Base-by-base conservation (phyloP, 2,797 vertebrate species). In the Lindbergichthys nudifrons region DNA sequence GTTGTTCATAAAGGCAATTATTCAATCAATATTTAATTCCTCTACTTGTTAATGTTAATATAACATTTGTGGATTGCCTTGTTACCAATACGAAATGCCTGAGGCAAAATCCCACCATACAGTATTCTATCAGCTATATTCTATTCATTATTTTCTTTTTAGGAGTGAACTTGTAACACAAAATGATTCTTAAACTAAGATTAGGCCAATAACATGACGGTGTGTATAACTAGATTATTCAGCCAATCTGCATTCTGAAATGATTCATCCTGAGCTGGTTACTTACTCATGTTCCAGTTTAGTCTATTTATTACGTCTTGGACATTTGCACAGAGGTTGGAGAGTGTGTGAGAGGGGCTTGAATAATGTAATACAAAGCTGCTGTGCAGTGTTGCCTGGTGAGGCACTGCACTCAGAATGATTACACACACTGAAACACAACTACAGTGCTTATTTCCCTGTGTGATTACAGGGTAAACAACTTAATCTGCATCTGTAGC, bases 371-470 rank as follows among this genome's bases (percentile, higher is more conserved):
- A 82, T 70, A 61, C 64, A 59, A 52, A 86, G 80, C 70, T 72
- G 80, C 79, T 77, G 77, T 58, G 75, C 50, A 69, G 66, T 41
- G 77, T 79, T 75, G 70, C 76, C 65, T 66, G 73, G 75, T 65
- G 78, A 86, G 84, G 70, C 54, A 15, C 64, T 79, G 70, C 84
- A 83, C 81, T 82, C 70, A 70, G 71, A 88, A 84, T 89, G 82
- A 92, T 92, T 90, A 91, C 84, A 79, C 87, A 73, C 73, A 52
- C 75, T 70, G 71, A 85, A 83, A 73, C 76, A 80, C 77, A 83
- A 43, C 74, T 70, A 70, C 80, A 36, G 8, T 8, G 6, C 32
- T 87, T 70, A 72, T 67, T 84, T 77, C 47, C 62, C 56, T 9
- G 43, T 64, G 58, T 89, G 74, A 79, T 87, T 87, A 85, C 77